Conservation (phyloP, 37 sponge, comb jelly and placozoan species). For the Haliclona indistincta region DNA sequence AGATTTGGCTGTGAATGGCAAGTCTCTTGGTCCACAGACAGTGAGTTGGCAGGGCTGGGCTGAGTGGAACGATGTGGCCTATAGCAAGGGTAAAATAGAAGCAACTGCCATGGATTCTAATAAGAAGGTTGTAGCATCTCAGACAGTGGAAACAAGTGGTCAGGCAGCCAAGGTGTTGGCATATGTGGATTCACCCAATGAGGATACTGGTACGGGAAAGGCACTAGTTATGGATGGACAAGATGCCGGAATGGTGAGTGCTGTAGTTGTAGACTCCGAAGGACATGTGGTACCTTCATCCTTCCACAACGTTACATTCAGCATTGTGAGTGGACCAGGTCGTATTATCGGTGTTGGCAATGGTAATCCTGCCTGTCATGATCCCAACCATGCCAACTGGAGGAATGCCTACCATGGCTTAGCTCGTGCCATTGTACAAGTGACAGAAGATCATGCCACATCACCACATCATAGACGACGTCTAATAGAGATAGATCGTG, state of each 20-base stretch:
- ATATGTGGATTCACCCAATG: slow-evolving; percentile 38
- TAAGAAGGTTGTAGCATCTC: slow-evolving; percentile 27
- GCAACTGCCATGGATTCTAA: slow-evolving; percentile 23
- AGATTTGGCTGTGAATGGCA: slow-evolving; percentile 48
- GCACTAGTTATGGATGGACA: slow-evolving; percentile 58
- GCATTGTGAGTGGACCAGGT: too few relatives aligned
- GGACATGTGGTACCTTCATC: slow-evolving; percentile 31
- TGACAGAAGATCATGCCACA: slow-evolving; percentile 32
- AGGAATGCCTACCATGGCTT: slow-evolving; percentile 66
- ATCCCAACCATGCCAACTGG: slow-evolving; percentile 54
- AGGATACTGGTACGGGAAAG: slow-evolving; percentile 37
- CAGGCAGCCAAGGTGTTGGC: slow-evolving; percentile 2
- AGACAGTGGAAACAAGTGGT: slow-evolving; percentile 39
- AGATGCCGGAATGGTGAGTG: slow-evolving; percentile 57
- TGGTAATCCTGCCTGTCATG: slow-evolving; percentile 58
- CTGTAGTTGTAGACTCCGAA: slow-evolving; percentile 34
- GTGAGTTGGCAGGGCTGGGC: slow-evolving; percentile 52
- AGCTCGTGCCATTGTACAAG: slow-evolving; percentile 53
- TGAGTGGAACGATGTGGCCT: slow-evolving; percentile 26
- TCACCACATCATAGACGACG: slow-evolving; percentile 35
- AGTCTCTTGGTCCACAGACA: slow-evolving; percentile 21
- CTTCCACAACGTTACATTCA: slow-evolving; percentile 46
- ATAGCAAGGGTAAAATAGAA: slow-evolving; percentile 26
- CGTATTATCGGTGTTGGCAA: slow-evolving; percentile 60
- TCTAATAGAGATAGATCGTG: slow-evolving; percentile 44